Evolutionary conservation across 2,797 vertebrate genomes (phyloP).

Genomic region (Semotilus atromaculatus): DNA sequence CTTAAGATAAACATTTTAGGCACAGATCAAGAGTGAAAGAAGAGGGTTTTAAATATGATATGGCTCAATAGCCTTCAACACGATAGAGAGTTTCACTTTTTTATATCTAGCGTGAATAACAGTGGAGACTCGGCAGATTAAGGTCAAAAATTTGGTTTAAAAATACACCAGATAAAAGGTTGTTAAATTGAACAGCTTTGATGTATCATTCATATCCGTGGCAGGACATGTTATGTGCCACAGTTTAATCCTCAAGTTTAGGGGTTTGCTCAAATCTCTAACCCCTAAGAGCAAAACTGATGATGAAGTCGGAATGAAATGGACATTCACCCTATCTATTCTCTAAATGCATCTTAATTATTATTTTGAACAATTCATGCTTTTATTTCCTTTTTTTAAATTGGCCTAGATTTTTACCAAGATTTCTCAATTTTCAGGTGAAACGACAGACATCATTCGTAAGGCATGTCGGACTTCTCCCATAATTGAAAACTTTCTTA

Average conservation of each 20-base stretch:
- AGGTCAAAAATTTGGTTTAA: neutral
- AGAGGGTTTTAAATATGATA: neutral
- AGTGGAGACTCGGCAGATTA: neutral
- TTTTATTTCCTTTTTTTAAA: neutral
- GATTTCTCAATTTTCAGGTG: neutral
- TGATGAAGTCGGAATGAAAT: too few relatives aligned
- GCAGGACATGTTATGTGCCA: neutral
- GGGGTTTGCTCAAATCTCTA: neutral
- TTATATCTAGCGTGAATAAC: neutral
- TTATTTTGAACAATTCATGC: neutral
- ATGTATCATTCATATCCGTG: neutral
- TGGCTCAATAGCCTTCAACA: neutral
- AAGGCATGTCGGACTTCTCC: neutral
- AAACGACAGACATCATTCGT: neutral
- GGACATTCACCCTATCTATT: too few relatives aligned
- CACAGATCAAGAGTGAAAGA: neutral
- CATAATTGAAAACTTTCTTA: too few relatives aligned
- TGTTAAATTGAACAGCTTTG: neutral
- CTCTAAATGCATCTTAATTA: too few relatives aligned
- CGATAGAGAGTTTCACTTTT: neutral
- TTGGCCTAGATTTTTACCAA: too few relatives aligned
- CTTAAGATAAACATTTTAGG: too few relatives aligned
- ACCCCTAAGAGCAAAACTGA: neutral
- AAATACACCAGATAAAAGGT: neutral
- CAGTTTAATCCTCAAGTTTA: neutral